Conservation (phyloP, 2,113 vertebrate genomes). For the Carlito syrichta region DNA sequence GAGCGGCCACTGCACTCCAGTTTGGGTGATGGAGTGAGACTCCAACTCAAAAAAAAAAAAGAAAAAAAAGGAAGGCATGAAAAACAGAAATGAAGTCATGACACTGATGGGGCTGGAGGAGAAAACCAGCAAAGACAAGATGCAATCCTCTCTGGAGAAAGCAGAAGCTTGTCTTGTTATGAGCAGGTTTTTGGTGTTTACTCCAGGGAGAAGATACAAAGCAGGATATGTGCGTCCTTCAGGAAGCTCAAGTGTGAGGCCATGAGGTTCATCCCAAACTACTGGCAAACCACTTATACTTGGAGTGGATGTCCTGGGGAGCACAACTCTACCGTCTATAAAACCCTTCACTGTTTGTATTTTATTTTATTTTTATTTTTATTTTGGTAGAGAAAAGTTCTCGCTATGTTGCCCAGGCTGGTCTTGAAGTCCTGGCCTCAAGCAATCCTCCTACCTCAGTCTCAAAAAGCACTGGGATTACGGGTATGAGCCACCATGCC, state of each 20-base stretch:
- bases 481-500: too few relatives aligned
- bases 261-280: not conserved
- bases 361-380: too few relatives aligned
- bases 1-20: too few relatives aligned
- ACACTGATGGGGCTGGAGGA: rapidly evolving
- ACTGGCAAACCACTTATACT: not conserved
- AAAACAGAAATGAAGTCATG: not conserved
- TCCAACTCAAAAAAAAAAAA: too few relatives aligned
- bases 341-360: too few relatives aligned
- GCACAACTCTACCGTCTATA: rapidly evolving
- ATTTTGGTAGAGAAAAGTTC: too few relatives aligned
- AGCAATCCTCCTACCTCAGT: too few relatives aligned
- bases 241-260: not conserved
- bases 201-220: not conserved
- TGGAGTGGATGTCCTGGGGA: not conserved
- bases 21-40: too few relatives aligned
- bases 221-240: not conserved
- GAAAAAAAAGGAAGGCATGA: not conserved
- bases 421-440: too few relatives aligned
- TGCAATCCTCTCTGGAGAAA: not conserved
- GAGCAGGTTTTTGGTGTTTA: not conserved
- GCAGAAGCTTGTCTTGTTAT: not conserved
- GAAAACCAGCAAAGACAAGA: not conserved
- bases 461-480: too few relatives aligned
- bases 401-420: too few relatives aligned